Evolutionary conservation across 92 coral and sea anemone species (phyloP).

Genomic region (Parazoanthus atlanticus): DNA sequence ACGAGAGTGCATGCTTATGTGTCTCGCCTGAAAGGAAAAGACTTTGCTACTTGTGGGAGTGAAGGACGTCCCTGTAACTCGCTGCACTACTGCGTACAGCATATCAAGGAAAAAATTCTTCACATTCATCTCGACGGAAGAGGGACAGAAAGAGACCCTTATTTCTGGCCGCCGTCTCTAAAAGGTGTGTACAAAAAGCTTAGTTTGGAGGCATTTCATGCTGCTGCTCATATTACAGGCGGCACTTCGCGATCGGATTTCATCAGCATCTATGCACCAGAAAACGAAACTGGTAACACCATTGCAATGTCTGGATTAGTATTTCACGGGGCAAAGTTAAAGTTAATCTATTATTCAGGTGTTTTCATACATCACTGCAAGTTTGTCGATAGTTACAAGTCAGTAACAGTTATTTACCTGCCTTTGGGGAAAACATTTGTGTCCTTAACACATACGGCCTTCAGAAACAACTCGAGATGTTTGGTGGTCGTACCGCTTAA

Average conservation of each 20-base stretch:
- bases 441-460: background rate
- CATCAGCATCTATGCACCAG: background rate
- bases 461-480: slow-evolving; percentile 2
- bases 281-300: background rate
- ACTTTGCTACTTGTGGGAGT: slow-evolving; percentile 11
- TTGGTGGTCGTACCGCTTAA: background rate
- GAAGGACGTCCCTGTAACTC: background rate
- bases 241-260: background rate
- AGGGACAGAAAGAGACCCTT: background rate
- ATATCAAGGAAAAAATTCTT: background rate
- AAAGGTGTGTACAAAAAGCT: slow-evolving; percentile 2
- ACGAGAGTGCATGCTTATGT: background rate
- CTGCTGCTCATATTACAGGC: slow-evolving; percentile 1
- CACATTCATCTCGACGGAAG: slow-evolving; percentile 20
- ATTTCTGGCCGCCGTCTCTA: slow-evolving; percentile 11
- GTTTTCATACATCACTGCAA: background rate
- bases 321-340: background rate
- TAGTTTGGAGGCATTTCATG: background rate
- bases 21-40: slow-evolving; percentile 4
- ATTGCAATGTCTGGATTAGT: background rate
- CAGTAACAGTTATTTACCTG: background rate
- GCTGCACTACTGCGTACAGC: background rate
- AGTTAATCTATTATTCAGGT: background rate
- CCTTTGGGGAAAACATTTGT: background rate
- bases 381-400: background rate